phyloP scores from a whole-genome alignment of 2,797 vertebrate genomes.

The Sarcophilus harrisii region DNA sequence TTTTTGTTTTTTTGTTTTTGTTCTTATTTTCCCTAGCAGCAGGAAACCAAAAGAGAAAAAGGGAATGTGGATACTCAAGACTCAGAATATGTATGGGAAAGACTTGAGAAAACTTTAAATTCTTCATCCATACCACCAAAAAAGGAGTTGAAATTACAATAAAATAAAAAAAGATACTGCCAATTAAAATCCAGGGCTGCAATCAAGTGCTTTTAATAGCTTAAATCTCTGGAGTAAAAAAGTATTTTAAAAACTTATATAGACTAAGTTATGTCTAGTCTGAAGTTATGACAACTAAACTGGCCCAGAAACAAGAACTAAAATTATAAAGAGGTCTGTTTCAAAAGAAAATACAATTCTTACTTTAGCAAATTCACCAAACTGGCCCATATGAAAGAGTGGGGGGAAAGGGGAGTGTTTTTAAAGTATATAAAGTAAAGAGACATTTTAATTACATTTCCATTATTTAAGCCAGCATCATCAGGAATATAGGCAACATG shows the following conservation, averaged over 20 bases:
- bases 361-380: constrained; percentile 71
- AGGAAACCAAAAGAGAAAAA: background rate
- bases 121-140: background rate
- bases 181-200: constrained; percentile 55
- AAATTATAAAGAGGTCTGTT: constrained; percentile 68
- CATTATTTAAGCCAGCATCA: constrained; percentile 31
- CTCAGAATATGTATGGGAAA: constrained; percentile 46
- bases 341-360: constrained; percentile 60
- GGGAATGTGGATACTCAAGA: constrained; percentile 2
- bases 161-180: constrained; percentile 41
- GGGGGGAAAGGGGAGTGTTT: background rate
- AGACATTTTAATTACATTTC: constrained; percentile 7
- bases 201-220: constrained; percentile 28
- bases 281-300: constrained; percentile 63
- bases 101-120: background rate
- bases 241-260: constrained; percentile 32
- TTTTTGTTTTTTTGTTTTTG: background rate
- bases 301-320: constrained; percentile 68
- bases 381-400: constrained; percentile 71
- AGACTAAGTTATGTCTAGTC: constrained; percentile 29
- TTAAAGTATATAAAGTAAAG: background rate
- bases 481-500: background rate
- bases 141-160: constrained; percentile 14
- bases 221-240: constrained; percentile 25
- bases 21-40: background rate